Percentiles rank a stretch among this genome's conserved stretches.
Evolutionary conservation across 2,888 invertebrate species (phyloP).

Genomic region (Drosophila seclusa): DNA sequence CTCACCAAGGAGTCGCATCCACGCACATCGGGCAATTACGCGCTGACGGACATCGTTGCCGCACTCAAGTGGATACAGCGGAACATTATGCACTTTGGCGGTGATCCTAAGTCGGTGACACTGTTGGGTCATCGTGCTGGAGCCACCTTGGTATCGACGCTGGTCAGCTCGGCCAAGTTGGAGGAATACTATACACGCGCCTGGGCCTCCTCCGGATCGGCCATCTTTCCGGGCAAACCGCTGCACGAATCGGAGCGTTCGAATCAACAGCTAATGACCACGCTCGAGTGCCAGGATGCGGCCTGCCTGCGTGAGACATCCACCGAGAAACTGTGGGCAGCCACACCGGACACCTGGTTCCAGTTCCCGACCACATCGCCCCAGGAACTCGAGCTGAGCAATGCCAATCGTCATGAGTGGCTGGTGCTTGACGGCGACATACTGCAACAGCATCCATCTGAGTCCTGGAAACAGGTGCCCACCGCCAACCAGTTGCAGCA

Average conservation of each 20-base stretch:
- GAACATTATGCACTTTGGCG: slow-evolving; percentile 94
- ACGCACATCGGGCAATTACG: slow-evolving; percentile 93
- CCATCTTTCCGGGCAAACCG: slow-evolving; percentile 89
- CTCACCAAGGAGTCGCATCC: slow-evolving; percentile 90
- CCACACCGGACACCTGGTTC: slow-evolving; percentile 91
- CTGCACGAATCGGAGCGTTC: slow-evolving; percentile 87
- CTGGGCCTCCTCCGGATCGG: slow-evolving; percentile 92
- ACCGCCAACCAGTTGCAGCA: slow-evolving; percentile 70
- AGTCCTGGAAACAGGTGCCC: slow-evolving; percentile 87
- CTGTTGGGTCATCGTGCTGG: slow-evolving; percentile 94
- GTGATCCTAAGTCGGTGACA: slow-evolving; percentile 91
- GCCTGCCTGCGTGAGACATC: slow-evolving; percentile 87
- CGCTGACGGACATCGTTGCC: slow-evolving; percentile 91
- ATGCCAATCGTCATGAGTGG: slow-evolving; percentile 89
- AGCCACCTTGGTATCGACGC: slow-evolving; percentile 92
- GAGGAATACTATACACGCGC: slow-evolving; percentile 90
- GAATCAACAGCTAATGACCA: slow-evolving; percentile 88
- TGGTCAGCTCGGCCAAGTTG: slow-evolving; percentile 87
- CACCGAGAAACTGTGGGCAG: slow-evolving; percentile 87
- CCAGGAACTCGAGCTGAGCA: slow-evolving; percentile 86
- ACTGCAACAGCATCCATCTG: slow-evolving; percentile 88
- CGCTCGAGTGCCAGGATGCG: slow-evolving; percentile 87
- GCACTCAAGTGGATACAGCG: slow-evolving; percentile 92
- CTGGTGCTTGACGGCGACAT: slow-evolving; percentile 90
- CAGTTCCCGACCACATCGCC: slow-evolving; percentile 87